These are phyloP conservation scores for Aleiodes sp. DNA, from an alignment of 1,140 invertebrate genomes.

Conservation along the genomic window DNA sequence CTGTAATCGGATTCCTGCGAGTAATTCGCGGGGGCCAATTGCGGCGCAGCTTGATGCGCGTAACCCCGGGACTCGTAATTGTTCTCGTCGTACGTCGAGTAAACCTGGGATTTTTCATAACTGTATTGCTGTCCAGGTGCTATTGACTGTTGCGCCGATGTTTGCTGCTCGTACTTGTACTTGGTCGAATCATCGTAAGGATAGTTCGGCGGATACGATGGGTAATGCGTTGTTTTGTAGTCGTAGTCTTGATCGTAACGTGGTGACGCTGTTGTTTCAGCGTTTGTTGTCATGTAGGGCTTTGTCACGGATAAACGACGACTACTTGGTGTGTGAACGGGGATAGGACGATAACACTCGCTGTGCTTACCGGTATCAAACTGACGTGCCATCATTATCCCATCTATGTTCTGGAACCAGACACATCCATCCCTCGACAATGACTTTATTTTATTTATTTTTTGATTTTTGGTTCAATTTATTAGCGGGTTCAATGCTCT, in stretches of 20 bases:
- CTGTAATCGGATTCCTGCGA: slow-evolving; percentile 51
- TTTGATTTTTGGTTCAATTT: slow-evolving; percentile 8
- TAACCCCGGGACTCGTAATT: slow-evolving; percentile 52
- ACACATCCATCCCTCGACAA: slow-evolving; percentile 65
- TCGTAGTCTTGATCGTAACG: slow-evolving; percentile 59
- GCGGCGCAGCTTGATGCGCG: slow-evolving; percentile 34
- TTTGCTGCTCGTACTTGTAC: slow-evolving; percentile 53
- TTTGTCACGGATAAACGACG: slow-evolving; percentile 58
- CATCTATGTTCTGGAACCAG: slow-evolving; percentile 68
- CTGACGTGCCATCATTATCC: slow-evolving; percentile 66
- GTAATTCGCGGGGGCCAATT: slow-evolving; percentile 40
- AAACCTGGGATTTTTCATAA: slow-evolving; percentile 47
- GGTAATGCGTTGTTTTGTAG: slow-evolving; percentile 64
- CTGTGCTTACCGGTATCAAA: slow-evolving; percentile 63
- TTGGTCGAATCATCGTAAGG: slow-evolving; percentile 61
- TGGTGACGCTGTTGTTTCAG: slow-evolving; percentile 44
- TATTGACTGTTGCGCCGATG: neutral
- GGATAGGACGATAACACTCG: slow-evolving; percentile 64
- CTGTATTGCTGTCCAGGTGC: slow-evolving; percentile 32
- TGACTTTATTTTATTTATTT: slow-evolving; percentile 51
- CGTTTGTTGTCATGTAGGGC: slow-evolving; percentile 57
- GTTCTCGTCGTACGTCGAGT: slow-evolving; percentile 45
- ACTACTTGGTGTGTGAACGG: slow-evolving; percentile 60
- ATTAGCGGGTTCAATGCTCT: neutral
- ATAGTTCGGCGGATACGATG: slow-evolving; percentile 63